Evolutionary conservation across 2,797 vertebrate species (phyloP), one percentile per base, ranked within the genome.

Genomic region (Coilia nasus): DNA sequence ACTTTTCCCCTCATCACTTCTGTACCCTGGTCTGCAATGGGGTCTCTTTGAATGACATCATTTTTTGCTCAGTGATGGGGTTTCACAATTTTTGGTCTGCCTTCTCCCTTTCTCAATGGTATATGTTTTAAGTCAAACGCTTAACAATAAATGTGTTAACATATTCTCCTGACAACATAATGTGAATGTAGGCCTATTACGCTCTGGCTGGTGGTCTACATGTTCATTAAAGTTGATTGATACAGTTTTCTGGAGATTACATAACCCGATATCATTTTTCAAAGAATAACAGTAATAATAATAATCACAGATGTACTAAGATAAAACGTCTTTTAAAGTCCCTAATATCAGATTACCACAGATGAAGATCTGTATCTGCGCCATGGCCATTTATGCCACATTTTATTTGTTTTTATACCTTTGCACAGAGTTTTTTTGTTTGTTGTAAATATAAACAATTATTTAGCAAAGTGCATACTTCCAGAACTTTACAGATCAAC

Each of bases 401-500:
- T 21, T 78, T 44, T 2, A 78, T 21, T 41, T 25, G 1, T 6
- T 41, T 41, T 78, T 21, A 41, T 54, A 54, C 50, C 50, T 3
- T 78, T 78, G 23, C 9, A 12, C 14, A 11, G 7, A 71, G 62
- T 88, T 54, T 71, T 85, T 19, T 41, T 23, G 44, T 84, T 83
- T 83, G 44, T 84, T 54, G 67, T 56, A 41, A 83, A 83, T 81
- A 85, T 81, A 86, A 83, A 62, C 10, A 81, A 54, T 41, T 57
- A 3, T 64, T 84, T 9, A 6, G 25, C 60, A 23, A 64, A 80
- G 46, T 60, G 6, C 78, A 59, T 23, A 46, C 50, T 50, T 31
- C 19, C 86, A 85, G 81, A 64, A 81, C 81, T 82, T 71, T 57
- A 31, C 35, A 35, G 28, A 6, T 59, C 31, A 47, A 41, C 64